Base-by-base conservation (phyloP, 2,113 vertebrate genomes). In the Cercocebus atys region DNA sequence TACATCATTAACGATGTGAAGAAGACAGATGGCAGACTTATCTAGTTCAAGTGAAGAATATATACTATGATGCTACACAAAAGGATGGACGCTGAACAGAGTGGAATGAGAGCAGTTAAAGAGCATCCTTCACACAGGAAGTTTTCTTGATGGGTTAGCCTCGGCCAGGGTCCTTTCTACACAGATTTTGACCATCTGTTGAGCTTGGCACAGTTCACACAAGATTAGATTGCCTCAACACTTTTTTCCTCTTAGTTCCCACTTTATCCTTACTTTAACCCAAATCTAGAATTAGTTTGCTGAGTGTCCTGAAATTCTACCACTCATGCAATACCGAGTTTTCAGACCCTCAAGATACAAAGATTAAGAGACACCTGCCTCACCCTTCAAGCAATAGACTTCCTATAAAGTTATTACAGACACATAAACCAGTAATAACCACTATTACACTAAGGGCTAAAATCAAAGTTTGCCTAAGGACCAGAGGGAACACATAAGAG, bases 221-320 rank as follows among this genome's bases (percentile, higher is more conserved):
- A 57, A 89, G 35, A 82, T 89, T 66, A 91, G 25, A 87, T 52
- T 83, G 20, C n/a, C 87, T 40, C 23, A 20, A 8, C 35, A 11
- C 70, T 85, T 10, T 95, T 83, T 73, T 12, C 66, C 7, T 66
- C 35, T 61, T 66, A 47, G 20, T 73, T 68, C 32, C 35, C 20
- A 90, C 38, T 72, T 88, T 32, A 88, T 79, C 6, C n/a, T 96
- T 88, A 57, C 27, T 90, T 90, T 90, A 52, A 80, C 35, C 47
- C 30, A 94, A 66, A 78, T 61, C 64, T 76, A 90, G 35, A 96
- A 83, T 7, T 59, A 80, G 8, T 64, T 97, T 93, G 6, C 40
- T 40, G 3, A n/a, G 32, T 59, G 7, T 72, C 38, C 76, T 93
- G 16, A 92, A 86, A 93, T 75, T 70, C 50, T 55, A 50, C 30